Base-by-base conservation (phyloP, 2,113 vertebrate species). In the Pterocles burchelli region DNA sequence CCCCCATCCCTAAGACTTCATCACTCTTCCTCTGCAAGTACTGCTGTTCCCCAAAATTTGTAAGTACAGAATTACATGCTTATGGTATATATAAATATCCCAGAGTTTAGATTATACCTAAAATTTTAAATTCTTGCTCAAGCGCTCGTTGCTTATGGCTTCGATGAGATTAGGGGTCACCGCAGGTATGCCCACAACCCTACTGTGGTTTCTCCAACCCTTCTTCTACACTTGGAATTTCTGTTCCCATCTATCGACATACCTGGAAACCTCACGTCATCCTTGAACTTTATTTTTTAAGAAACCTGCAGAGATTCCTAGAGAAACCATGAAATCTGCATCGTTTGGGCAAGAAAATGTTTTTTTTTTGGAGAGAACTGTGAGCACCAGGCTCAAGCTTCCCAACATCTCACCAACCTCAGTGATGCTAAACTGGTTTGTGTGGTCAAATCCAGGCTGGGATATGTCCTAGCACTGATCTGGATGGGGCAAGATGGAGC, bases 31-130 rank as follows among this genome's bases (percentile, higher is more conserved):
- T 15, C 34, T 38, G n/a, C 11, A 7, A 29, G 45, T 2, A 0
- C 2, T 0, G 36, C 16, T 0, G 5, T 7, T 25, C n/a, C 65
- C 38, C 3, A 16, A 46, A 59, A 41, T 36, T 21, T 8, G 4
- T 3, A 1, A 0, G 16, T 1, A 3, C 2, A 25, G 16, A 38
- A 43, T n/a, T 17, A 33, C 0, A 0, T 0, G 1, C 1, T 67
- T 29, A 38, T 20, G 33, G 31, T 0, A 0, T 7, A 5, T 12
- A 2, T 7, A 4, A 48, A 48, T 3, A 49, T 4, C 17, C 31
- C 25, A 7, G 26, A 26, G 26, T 4, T 55, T 3, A 2, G 46
- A 9, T 0, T 3, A 13, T 14, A 11, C 31, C 41, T 5, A 28
- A 41, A 26, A 62, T 31, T 31, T 68, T 14, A 18, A 58, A 70